Conservation (phyloP, 2,113 vertebrate species). For the Percina caprodes region DNA sequence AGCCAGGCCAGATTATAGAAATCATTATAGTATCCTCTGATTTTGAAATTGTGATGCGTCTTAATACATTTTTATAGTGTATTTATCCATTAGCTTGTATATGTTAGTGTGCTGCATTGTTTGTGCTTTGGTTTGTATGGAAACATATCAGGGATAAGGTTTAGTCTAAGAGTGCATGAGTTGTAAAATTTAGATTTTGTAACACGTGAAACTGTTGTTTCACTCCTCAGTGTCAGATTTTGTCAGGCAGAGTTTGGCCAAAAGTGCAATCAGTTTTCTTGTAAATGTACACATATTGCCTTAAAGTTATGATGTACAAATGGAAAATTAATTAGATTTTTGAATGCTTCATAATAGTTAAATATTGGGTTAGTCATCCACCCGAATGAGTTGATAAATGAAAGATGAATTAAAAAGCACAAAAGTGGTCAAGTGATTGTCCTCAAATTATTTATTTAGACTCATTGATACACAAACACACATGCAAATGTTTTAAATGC, state of each 20-base stretch:
- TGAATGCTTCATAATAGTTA: slow-evolving; percentile 10
- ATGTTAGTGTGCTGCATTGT: slow-evolving; percentile 11
- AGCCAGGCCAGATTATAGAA: background rate
- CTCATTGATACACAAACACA: slow-evolving; percentile 45
- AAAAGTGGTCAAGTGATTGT: slow-evolving; percentile 16
- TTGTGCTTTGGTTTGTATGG: slow-evolving; percentile 24
- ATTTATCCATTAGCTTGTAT: slow-evolving; percentile 13
- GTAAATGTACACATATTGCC: slow-evolving; percentile 27
- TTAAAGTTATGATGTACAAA: slow-evolving; percentile 37
- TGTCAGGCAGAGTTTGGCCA: slow-evolving; percentile 4
- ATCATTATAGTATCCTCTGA: slow-evolving; percentile 14
- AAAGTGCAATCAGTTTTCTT: slow-evolving; percentile 26
- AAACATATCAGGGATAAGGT: slow-evolving; percentile 60
- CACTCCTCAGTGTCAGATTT: background rate
- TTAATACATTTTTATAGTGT: slow-evolving; percentile 63
- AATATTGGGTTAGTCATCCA: slow-evolving; percentile 1
- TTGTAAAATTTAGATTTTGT: background rate
- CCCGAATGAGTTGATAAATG: slow-evolving; percentile 21
- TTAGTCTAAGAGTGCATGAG: slow-evolving; percentile 20
- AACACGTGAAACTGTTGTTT: slow-evolving; percentile 11
- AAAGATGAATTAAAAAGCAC: slow-evolving; percentile 48
- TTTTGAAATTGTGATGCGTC: slow-evolving; percentile 61
- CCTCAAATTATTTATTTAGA: slow-evolving; percentile 55
- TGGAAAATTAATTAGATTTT: background rate
- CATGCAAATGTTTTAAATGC: background rate